Evolutionary conservation across 2,888 invertebrate species (phyloP), one percentile per base, ranked within the genome.

Genomic region (Galerucella nymphaeae): DNA sequence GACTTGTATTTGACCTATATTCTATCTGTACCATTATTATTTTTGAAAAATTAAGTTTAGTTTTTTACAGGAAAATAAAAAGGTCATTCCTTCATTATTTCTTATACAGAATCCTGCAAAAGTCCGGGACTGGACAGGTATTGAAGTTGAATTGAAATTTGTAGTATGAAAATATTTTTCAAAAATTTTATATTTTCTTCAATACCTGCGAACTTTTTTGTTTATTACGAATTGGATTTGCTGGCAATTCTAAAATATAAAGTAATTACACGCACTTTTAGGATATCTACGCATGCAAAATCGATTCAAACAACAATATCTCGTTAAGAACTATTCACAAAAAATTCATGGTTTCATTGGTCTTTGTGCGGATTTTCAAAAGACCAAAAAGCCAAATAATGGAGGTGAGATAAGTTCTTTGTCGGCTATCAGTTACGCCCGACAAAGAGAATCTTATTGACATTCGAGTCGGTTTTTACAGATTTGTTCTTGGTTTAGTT

Each of bases 221-320:
- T n/a, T n/a, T n/a, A n/a, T n/a, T n/a, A n/a, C 5, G 30, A 8
- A 8, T 8, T 23, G 23, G 8, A 45, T 45, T 13, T 45, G 13
- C 0, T 4, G 45, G 13, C 0, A 45, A 38, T 10, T 18, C 9
- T 41, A 61, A 41, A 38, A 30, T 5, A 30, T 30, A 30, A 30
- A 30, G 30, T 30, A 6, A 67, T 67, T 67, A 67, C 50, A 67
- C 67, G 67, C 67, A 61, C 67, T 48, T 45, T 50, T 61, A 38
- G 13, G n/a, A 59, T 18, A 61, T 16, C 59, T 23, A 42, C 66
- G 66, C 66, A 61, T 67, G 67, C 59, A 59, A 38, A 67, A 67
- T 67, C 67, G 58, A 67, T 67, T 59, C 41, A 8, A 11, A 41
- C 58, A 67, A 58, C 66, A 20, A 67, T 18, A 57, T 42, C 18